These are phyloP conservation scores for Nesoenas mayeri DNA, from an alignment of 2,113 vertebrate species.

Conservation along the genomic window DNA sequence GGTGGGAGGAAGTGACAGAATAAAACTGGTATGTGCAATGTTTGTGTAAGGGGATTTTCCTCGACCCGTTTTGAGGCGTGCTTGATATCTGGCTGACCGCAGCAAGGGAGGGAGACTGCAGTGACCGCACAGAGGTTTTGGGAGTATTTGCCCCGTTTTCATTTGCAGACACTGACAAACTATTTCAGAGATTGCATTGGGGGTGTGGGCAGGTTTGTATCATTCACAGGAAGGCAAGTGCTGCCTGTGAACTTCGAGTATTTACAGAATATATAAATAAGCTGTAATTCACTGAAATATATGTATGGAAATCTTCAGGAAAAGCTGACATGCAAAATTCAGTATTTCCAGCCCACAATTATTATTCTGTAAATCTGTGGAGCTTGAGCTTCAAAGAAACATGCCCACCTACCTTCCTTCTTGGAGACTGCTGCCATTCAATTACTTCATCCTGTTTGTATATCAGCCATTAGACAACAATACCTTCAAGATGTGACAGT, in stretches of 20 bases:
- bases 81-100: not conserved
- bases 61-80: not conserved
- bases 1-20: not conserved
- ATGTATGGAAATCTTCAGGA: not conserved
- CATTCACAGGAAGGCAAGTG: not conserved
- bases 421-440: not conserved
- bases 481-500: not conserved
- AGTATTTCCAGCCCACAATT: not conserved
- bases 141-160: not conserved
- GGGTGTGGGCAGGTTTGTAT: not conserved
- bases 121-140: not conserved
- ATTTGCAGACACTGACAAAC: not conserved
- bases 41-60: not conserved
- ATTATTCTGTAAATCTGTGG: not conserved
- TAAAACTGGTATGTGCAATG: not conserved
- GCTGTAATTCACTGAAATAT: not conserved
- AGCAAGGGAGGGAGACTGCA: not conserved
- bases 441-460: not conserved
- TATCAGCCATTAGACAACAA: not conserved
- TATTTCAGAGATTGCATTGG: not conserved
- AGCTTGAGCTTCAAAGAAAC: not conserved
- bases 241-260: rapidly evolving
- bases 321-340: not conserved
- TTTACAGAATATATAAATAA: not conserved
- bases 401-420: not conserved